Conservation (phyloP, 2,113 vertebrate genomes). For the Clinocottus analis region DNA sequence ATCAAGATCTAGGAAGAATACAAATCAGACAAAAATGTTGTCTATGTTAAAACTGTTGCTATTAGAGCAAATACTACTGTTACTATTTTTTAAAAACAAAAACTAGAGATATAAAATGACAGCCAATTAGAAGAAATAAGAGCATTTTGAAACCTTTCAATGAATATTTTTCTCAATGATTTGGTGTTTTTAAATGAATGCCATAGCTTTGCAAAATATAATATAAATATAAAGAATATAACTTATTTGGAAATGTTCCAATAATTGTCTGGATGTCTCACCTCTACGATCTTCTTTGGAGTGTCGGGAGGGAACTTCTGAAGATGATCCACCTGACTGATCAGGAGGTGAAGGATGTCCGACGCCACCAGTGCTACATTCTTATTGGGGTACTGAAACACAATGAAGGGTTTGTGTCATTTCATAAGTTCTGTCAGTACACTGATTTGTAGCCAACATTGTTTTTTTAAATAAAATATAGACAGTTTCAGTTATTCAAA, state of each 20-base stretch:
- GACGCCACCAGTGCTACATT: slow-evolving; percentile 95
- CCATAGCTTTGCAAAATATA: neutral
- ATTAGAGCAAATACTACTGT: no score
- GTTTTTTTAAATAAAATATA: neutral
- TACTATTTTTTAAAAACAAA: no score
- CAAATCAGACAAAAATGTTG: slow-evolving; percentile 25
- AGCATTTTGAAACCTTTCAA: neutral
- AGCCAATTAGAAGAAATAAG: neutral
- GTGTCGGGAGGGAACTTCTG: slow-evolving; percentile 92
- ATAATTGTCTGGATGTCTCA: slow-evolving; percentile 68
- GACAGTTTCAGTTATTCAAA: neutral
- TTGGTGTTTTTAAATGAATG: neutral
- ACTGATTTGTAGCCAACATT: neutral
- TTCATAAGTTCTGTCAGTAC: neutral
- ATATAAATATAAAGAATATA: neutral
- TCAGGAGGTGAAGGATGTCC: slow-evolving; percentile 94
- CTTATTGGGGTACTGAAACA: slow-evolving; percentile 95
- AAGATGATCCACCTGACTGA: slow-evolving; percentile 93
- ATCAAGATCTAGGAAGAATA: slow-evolving; percentile 88
- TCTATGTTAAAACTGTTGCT: neutral
- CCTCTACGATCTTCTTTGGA: slow-evolving; percentile 96
- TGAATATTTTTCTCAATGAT: neutral
- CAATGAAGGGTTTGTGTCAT: neutral
- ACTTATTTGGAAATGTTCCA: neutral
- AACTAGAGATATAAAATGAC: neutral